Base-by-base conservation (phyloP, 2,113 vertebrate species). In the Phylloscopus whistleri region DNA sequence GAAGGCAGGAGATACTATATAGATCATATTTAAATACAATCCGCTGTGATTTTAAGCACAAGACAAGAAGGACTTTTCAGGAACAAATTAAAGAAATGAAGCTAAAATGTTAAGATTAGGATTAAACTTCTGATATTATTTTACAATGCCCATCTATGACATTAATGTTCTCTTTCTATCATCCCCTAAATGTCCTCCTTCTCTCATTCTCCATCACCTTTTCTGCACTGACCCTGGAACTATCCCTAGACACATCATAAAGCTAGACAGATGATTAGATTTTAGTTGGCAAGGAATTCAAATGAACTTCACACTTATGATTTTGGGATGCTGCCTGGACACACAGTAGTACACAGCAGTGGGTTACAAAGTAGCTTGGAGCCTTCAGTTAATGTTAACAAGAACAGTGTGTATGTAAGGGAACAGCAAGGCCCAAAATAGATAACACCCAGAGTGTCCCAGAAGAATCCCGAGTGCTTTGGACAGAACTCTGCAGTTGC, bases 251-350 rank as follows among this genome's bases (percentile, higher is more conserved):
- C 96, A 96, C 90, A 84, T 91, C 46, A 76, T 90, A 86, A 90
- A 91, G 92, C 70, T 22, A 82, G 87, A 88, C 87, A 96, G 72
- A 76, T 63, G 95, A 96, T 95, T 94, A 93, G 84, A 95, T 95
- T 89, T 88, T 84, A 87, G 33, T 41, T 94, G 94, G 94, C 81
- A 84, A 93, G 55, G 58, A 75, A 82, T 86, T 94, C 74, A 74
- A 67, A 58, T 63, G 49, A 96, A 95, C 84, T 89, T 94, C 66
- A 92, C 81, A 63, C 87, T 90, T 89, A 46, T 0, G 19, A 63
- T 94, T 94, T 82, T 88, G 92, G 95, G 96, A 95, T 88, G 81
- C 90, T 95, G 92, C 96, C 94, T 91, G 94, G 92, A 79, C 75
- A 86, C 87, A 84, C 86, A 87, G 51, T 14, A 46, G 74, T 11